Conservation (phyloP, 2,888 invertebrate species). For the Drosophila infuscata region DNA sequence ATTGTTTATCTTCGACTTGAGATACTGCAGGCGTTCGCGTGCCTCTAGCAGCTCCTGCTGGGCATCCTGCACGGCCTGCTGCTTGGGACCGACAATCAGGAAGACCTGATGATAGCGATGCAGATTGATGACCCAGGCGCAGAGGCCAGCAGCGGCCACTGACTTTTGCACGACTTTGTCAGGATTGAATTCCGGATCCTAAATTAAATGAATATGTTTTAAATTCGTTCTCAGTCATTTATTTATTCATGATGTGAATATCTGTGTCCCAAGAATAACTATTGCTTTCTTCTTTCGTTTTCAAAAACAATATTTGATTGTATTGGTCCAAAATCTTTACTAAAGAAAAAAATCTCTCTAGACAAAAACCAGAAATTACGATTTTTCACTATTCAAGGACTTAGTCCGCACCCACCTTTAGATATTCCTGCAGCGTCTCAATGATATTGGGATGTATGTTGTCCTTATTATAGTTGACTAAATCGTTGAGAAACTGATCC, state of each 20-base stretch:
- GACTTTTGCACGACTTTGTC: constrained; percentile 95
- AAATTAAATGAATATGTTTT: background rate
- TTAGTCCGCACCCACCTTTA: constrained; percentile 65
- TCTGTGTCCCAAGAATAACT: no score
- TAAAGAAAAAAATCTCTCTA: background rate
- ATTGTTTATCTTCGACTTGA: constrained; percentile 90
- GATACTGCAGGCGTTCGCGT: constrained; percentile 90
- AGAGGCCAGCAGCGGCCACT: constrained; percentile 95
- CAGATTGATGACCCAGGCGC: constrained; percentile 98
- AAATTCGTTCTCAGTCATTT: background rate
- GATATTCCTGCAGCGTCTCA: constrained; percentile 88
- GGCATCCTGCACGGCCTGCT: constrained; percentile 93
- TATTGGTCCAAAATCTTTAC: no score
- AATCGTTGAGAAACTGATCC: constrained; percentile 93
- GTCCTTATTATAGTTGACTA: constrained; percentile 96
- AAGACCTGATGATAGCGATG: constrained; percentile 95
- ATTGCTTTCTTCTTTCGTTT: no score
- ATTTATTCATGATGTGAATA: background rate
- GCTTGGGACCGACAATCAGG: constrained; percentile 96
- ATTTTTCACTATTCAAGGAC: background rate
- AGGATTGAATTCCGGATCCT: constrained; percentile 92
- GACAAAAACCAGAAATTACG: background rate
- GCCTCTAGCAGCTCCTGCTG: constrained; percentile 94
- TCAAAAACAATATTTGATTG: no score
- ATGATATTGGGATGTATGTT: constrained; percentile 95